These are phyloP conservation scores for Acrossocheilus fasciatus DNA, from an alignment of 2,797 vertebrate genomes.

Conservation along the genomic window DNA sequence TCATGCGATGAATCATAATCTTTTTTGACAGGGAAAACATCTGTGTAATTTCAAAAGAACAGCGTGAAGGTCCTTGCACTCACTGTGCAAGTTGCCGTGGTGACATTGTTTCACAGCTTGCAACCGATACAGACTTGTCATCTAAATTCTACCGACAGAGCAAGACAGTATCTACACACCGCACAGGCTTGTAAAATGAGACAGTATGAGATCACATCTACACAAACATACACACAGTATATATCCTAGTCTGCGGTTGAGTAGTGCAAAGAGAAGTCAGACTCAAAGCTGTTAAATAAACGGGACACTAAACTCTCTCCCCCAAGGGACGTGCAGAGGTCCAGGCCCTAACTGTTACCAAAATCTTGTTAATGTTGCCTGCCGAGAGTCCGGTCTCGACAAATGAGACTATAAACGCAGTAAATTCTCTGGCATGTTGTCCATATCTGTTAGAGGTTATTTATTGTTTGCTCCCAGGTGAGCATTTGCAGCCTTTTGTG, in stretches of 20 bases:
- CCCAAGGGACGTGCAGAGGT: constrained; percentile 31
- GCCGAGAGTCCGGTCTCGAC: constrained; percentile 25
- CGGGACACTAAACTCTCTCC: constrained; percentile 35
- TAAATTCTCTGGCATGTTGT: constrained; percentile 53
- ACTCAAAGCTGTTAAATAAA: constrained; percentile 49
- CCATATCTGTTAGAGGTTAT: constrained; percentile 53
- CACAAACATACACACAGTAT: constrained; percentile 8
- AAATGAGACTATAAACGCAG: constrained; percentile 58
- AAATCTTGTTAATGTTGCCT: constrained; percentile 54
- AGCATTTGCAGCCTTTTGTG: constrained; percentile 52
- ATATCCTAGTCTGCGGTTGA: background rate
- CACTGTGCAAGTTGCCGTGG: constrained; percentile 43
- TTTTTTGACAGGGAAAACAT: constrained; percentile 61
- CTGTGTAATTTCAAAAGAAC: constrained; percentile 61
- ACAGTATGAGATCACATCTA: constrained; percentile 8
- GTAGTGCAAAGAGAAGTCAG: constrained; percentile 15
- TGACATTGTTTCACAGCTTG: constrained; percentile 48
- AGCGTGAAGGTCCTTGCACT: constrained; percentile 51
- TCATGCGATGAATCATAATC: constrained; percentile 59
- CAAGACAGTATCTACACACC: constrained; percentile 7
- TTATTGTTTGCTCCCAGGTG: constrained; percentile 57
- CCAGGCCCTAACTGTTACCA: constrained; percentile 48
- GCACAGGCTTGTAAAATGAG: background rate
- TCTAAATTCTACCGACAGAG: constrained; percentile 39
- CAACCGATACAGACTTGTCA: constrained; percentile 42